Conservation (phyloP, 2,113 vertebrate genomes). For the Felis chaus region DNA sequence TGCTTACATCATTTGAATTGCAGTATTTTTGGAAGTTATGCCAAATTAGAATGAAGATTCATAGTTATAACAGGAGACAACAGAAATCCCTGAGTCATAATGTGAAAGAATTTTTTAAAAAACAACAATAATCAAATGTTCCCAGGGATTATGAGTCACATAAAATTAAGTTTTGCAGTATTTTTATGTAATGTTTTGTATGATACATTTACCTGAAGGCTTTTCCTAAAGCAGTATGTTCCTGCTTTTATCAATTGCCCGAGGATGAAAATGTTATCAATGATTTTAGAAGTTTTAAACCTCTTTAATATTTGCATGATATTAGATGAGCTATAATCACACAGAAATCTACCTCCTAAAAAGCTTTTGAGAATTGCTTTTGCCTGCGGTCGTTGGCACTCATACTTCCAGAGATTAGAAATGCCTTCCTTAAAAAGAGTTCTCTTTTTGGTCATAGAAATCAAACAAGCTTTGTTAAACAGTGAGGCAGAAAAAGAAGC, state of each 20-base stretch:
- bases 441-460: slow-evolving; percentile 43
- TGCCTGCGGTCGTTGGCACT: slow-evolving; percentile 75
- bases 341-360: slow-evolving; percentile 65
- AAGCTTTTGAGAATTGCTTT: slow-evolving; percentile 79
- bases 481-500: slow-evolving; percentile 40
- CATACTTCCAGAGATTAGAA: slow-evolving; percentile 79
- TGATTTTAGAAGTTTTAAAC: slow-evolving; percentile 73
- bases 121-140: neutral
- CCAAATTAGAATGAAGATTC: neutral
- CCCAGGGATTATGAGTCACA: slow-evolving; percentile 63
- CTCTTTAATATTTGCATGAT: slow-evolving; percentile 78
- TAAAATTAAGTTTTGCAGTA: slow-evolving; percentile 70
- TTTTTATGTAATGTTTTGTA: slow-evolving; percentile 65
- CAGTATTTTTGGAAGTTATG: neutral
- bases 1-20: accelerated
- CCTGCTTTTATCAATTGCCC: slow-evolving; percentile 79
- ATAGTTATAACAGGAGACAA: neutral
- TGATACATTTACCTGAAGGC: slow-evolving; percentile 73
- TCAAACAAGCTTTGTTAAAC: slow-evolving; percentile 64
- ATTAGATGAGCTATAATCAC: slow-evolving; percentile 76
- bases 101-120: neutral
- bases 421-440: slow-evolving; percentile 65
- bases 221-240: slow-evolving; percentile 70
- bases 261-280: slow-evolving; percentile 79
- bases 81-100: neutral